Evolutionary conservation across 2,888 invertebrate species (phyloP).

Genomic region (Melangyna quadrimaculata): DNA sequence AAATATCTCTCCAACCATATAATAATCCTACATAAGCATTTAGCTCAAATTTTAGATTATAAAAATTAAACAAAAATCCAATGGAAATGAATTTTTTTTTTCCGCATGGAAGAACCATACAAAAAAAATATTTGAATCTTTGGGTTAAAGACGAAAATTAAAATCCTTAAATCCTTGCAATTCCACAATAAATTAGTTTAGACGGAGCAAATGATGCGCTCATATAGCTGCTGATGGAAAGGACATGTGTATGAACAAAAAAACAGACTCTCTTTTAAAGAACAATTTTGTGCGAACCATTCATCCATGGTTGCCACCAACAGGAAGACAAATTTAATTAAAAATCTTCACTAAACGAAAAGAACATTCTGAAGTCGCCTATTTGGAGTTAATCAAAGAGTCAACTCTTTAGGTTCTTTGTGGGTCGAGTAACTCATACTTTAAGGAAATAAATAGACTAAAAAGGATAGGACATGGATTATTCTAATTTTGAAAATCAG

Average conservation of each 20-base stretch:
- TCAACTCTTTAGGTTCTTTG: no score
- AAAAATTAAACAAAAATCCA: background rate
- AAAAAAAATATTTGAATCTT: background rate
- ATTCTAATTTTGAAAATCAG: no score
- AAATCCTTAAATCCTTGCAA: slow-evolving; percentile 49
- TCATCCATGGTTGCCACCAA: background rate
- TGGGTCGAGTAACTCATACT: no score
- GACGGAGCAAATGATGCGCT: slow-evolving; percentile 35
- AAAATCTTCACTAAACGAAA: no score
- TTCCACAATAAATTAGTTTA: slow-evolving; percentile 45
- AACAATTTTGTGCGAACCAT: background rate
- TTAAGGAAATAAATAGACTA: no score
- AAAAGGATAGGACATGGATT: no score
- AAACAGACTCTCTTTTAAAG: background rate
- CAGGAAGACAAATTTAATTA: background rate
- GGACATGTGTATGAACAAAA: background rate
- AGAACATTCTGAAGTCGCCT: no score
- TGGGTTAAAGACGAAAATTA: slow-evolving; percentile 29
- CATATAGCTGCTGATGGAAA: slow-evolving; percentile 13
- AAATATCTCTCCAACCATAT: background rate
- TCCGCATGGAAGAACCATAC: background rate
- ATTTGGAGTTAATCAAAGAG: no score
- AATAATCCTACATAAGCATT: slow-evolving; percentile 31
- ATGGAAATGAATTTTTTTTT: background rate
- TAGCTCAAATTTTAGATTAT: slow-evolving; percentile 39